A percentile compares a stretch with the other conserved stretches of the same genome.
These are phyloP conservation scores for Valencia hispanica DNA, from an alignment of 2,797 vertebrate species.

Conservation along the genomic window DNA sequence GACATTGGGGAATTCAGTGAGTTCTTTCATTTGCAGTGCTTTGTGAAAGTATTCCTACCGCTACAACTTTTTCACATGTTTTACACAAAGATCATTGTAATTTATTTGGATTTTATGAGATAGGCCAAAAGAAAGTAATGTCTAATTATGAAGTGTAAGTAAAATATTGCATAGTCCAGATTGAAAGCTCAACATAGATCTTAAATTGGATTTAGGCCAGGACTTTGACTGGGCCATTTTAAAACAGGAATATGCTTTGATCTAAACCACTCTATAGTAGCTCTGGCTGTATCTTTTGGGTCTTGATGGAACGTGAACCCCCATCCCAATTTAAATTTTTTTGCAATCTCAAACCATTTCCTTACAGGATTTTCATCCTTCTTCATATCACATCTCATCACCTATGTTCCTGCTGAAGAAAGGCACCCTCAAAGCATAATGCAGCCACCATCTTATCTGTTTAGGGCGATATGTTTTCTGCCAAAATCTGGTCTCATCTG, in stretches of 20 bases:
- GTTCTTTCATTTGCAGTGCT: neutral
- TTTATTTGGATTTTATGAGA: too few relatives aligned
- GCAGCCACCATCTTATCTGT: too few relatives aligned
- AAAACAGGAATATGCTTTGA: too few relatives aligned
- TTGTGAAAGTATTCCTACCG: neutral
- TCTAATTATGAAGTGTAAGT: neutral
- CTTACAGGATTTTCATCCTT: neutral
- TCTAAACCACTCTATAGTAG: too few relatives aligned
- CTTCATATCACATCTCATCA: neutral
- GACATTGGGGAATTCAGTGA: neutral
- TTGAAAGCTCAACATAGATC: neutral
- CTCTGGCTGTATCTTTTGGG: neutral
- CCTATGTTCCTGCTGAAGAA: neutral
- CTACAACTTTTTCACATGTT: neutral
- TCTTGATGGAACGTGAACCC: neutral
- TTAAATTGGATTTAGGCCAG: neutral
- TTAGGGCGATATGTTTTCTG: too few relatives aligned
- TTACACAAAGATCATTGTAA: neutral
- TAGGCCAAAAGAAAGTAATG: too few relatives aligned
- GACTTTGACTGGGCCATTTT: neutral
- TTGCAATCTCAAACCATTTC: neutral
- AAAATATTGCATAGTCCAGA: neutral
- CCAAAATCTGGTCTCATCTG: neutral
- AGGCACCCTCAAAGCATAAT: too few relatives aligned
- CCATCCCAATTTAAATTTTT: neutral